phyloP scores from a whole-genome alignment of 1,140 invertebrate species.

The Luehdorfia chinensis region DNA sequence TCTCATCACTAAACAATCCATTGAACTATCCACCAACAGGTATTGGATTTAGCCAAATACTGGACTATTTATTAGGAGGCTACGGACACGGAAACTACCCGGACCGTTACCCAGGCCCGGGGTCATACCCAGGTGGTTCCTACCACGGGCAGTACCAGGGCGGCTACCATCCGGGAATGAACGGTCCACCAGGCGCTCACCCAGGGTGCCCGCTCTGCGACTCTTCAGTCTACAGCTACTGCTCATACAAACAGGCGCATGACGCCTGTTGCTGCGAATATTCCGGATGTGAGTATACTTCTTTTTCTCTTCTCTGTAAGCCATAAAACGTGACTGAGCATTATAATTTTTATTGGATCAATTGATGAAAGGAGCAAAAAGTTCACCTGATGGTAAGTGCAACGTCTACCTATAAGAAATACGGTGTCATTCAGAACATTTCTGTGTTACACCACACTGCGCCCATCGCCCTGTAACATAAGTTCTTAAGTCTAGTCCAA shows the following conservation, averaged over 20 bases:
- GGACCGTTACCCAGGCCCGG: conserved; percentile 23
- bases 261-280: conserved; percentile 85
- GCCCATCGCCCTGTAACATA: too few species aligned
- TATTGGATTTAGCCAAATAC: conserved; percentile 65
- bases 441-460: too few species aligned
- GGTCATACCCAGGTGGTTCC: conserved; percentile 35
- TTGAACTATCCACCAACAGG: conserved; percentile 52
- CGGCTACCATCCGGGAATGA: conserved; percentile 28
- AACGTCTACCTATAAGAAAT: too few species aligned
- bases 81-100: conserved; percentile 41
- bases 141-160: conserved; percentile 26
- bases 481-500: too few species aligned
- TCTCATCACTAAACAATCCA: conserved; percentile 28
- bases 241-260: conserved; percentile 84
- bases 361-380: too few species aligned
- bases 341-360: too few species aligned
- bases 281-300: conserved; percentile 77
- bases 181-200: conserved; percentile 58
- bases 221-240: conserved; percentile 86
- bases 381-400: too few species aligned
- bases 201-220: conserved; percentile 83
- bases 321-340: too few species aligned
- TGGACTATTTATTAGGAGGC: conserved; percentile 65
- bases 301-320: too few species aligned
- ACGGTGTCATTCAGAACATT: too few species aligned